Evolutionary conservation across 64 coral and sea anemone genomes (phyloP).

Genomic region (Pocillopora verrucosa): DNA sequence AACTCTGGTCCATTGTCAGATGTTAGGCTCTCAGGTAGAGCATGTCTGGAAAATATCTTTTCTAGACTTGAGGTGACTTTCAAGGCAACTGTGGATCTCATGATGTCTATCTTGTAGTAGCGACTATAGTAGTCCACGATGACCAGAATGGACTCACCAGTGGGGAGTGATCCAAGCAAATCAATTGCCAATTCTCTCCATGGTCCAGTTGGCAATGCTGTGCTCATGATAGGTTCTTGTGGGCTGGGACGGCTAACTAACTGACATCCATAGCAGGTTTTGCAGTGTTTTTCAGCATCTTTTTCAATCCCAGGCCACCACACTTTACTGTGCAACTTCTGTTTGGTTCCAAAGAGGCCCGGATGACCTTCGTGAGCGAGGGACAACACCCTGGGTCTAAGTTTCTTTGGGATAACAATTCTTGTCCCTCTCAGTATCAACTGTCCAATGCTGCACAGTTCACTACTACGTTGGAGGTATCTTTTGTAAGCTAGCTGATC

Average conservation of each 20-base stretch:
- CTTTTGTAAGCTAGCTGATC: constrained; percentile 7
- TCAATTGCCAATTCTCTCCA: too few species aligned
- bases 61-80: constrained; percentile 31
- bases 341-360: constrained; percentile 17
- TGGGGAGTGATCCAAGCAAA: constrained; percentile 31
- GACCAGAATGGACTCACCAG: constrained; percentile 29
- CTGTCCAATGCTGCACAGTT: constrained; percentile 3
- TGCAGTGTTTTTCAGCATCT: too few species aligned
- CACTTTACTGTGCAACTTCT: too few species aligned
- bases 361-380: constrained; percentile 14
- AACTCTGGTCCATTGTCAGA: constrained; percentile 25
- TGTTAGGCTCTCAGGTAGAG: constrained; percentile 20
- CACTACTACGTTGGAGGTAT: constrained; percentile 10
- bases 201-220: too few species aligned
- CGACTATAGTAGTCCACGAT: constrained; percentile 49
- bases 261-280: too few species aligned
- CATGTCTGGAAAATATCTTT: constrained; percentile 47
- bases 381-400: neutral
- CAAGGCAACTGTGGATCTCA: constrained; percentile 10
- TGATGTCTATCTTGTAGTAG: constrained; percentile 27
- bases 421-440: neutral
- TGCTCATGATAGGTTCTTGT: too few species aligned
- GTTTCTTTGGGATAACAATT: too few species aligned
- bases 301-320: too few species aligned
- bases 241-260: too few species aligned